Evolutionary conservation across 2,888 invertebrate genomes (phyloP), one percentile per base, ranked within the genome.

Genomic region (Coelinius sp.): DNA sequence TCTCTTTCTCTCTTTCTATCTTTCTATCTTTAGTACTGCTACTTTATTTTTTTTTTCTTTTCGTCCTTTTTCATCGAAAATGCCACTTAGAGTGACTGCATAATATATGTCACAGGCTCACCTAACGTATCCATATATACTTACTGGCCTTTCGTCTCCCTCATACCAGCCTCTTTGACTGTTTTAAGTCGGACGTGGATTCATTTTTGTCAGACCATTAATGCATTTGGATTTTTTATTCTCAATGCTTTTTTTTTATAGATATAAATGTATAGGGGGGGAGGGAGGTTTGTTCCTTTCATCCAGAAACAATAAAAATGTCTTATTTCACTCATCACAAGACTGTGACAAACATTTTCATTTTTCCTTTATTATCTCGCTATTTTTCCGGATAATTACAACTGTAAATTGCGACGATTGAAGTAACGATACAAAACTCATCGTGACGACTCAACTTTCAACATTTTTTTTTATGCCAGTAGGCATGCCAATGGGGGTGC

Each of bases 401-500:
- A 20, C 22, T 8, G 65, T 27, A 53, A 65, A 65, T 56, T 38
- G 59, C 66, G 46, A 66, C 66, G 59, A 59, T 35, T 46, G 75
- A 73, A 73, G 73, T 69, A 63, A 74, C 25, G 69, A 70, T 68
- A 73, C 68, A 59, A 20, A 44, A 25, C 17, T 65, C 27, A 25
- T 49, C 49, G 49, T 49, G 46, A 27, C 31, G 44, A 49, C 31
- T 31, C 56, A 71, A 35, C 59, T 59, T 17, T n/a, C 59, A 59
- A 20, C 2, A 10, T 31, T 27, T 59, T 59, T 35, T 59, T 35
- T 59, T 20, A 68, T 79, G 78, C 31, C 59, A 59, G 74, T 44
- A 79, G 78, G 79, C 80, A 81, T 81, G 84, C 86, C 88, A 83
- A 83, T 83, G 83, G 84, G 83, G 85, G 74, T 84, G 87, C 86